Conservation (phyloP, 1,140 invertebrate species). For the Lepidurus packardi region DNA sequence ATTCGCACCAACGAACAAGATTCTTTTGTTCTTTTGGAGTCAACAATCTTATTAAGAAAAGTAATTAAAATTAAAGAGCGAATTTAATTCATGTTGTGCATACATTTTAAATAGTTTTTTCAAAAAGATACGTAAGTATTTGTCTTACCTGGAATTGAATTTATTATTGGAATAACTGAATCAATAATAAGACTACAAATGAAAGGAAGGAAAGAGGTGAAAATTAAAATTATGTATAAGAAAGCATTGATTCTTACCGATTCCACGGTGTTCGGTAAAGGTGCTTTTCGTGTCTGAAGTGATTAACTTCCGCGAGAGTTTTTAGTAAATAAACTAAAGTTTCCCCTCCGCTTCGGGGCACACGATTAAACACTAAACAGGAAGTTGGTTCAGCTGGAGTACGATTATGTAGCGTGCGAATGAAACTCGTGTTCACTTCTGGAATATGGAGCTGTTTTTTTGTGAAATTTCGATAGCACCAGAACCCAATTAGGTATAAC, state of each 20-base stretch:
- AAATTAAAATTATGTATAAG: background rate
- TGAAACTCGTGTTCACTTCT: background rate
- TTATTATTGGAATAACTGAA: too few relatives aligned
- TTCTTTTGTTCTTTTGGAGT: conserved; percentile 41
- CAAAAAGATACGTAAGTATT: too few relatives aligned
- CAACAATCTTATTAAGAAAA: conserved; percentile 37
- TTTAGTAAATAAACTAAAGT: conserved; percentile 31
- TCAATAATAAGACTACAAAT: background rate
- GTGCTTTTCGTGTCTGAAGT: conserved; percentile 39
- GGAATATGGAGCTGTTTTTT: background rate
- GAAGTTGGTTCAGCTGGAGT: background rate
- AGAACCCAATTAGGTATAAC: background rate
- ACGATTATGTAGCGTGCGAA: background rate
- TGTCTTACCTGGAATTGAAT: too few relatives aligned
- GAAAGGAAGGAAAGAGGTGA: conserved; percentile 15
- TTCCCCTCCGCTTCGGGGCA: conserved; percentile 30
- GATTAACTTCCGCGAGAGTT: conserved; percentile 26
- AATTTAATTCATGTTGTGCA: background rate
- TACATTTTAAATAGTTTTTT: too few relatives aligned
- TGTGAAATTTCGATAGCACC: background rate
- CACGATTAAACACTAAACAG: conserved; percentile 29
- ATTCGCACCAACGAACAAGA: conserved; percentile 43
- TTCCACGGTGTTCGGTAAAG: conserved; percentile 43
- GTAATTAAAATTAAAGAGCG: conserved; percentile 11
- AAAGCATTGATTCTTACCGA: conserved; percentile 37